Percentiles rank a stretch among this genome's conserved stretches.
Conservation (phyloP, 2,113 vertebrate genomes). For the Cygnus atratus region DNA sequence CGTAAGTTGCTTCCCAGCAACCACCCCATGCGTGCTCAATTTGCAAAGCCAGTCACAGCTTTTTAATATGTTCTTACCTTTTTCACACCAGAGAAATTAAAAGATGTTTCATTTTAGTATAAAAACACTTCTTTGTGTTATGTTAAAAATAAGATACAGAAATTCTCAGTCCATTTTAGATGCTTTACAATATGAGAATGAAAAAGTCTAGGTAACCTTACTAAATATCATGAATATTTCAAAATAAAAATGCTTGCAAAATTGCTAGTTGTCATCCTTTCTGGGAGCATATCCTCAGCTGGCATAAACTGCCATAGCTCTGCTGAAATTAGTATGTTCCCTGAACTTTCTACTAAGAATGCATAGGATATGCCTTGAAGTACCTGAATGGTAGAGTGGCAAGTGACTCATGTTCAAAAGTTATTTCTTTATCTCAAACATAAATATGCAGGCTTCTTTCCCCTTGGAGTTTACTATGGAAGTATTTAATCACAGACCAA, state of each 20-base stretch:
- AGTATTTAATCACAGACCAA: slow-evolving; percentile 54
- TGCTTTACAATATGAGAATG: background rate
- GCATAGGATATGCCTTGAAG: background rate
- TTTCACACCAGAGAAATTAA: background rate
- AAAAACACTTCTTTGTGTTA: background rate
- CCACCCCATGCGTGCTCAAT: background rate
- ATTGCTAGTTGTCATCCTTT: background rate
- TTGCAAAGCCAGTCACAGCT: background rate
- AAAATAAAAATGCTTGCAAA: background rate
- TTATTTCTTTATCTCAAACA: background rate
- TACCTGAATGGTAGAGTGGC: background rate
- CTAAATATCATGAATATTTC: background rate
- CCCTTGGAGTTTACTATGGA: slow-evolving; percentile 24
- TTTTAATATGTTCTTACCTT: background rate
- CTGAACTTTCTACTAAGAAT: background rate
- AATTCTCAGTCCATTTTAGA: background rate
- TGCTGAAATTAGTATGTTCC: background rate
- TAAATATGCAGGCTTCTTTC: slow-evolving; percentile 40
- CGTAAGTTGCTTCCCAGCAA: background rate
- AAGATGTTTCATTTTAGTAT: background rate
- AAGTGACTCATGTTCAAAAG: background rate
- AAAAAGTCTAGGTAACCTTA: background rate
- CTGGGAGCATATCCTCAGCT: background rate
- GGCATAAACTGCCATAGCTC: background rate
- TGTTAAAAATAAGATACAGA: background rate